Evolutionary conservation across 2,888 invertebrate genomes (phyloP).

Genomic region (Ametastegia equiseti): DNA sequence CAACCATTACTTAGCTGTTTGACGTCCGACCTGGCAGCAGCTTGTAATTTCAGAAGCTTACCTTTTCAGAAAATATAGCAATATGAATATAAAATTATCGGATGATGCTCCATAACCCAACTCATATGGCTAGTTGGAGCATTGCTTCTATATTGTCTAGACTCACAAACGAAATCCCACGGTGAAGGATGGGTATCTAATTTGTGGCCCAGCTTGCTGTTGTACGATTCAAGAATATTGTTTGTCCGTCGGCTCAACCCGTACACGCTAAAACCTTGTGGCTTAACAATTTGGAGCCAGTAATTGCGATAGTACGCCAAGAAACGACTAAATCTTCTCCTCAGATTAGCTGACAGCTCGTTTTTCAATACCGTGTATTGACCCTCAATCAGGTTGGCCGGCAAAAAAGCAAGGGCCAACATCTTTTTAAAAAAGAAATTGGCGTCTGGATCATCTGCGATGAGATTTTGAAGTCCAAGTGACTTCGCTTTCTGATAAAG

Average conservation of each 20-base stretch:
- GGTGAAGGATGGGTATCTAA: constrained; percentile 38
- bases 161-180: constrained; percentile 49
- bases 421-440: background rate
- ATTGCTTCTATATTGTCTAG: too few relatives aligned
- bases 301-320: background rate
- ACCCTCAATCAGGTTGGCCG: background rate
- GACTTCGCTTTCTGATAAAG: background rate
- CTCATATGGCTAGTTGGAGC: background rate
- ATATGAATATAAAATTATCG: too few relatives aligned
- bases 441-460: background rate
- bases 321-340: background rate
- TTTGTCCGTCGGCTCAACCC: constrained; percentile 44
- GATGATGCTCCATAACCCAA: background rate
- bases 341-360: background rate
- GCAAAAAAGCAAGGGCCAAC: background rate
- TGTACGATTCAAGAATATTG: constrained; percentile 44
- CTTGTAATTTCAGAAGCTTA: background rate
- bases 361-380: background rate
- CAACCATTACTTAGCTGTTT: background rate
- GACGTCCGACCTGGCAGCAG: background rate
- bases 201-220: constrained; percentile 30
- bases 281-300: constrained; percentile 42
- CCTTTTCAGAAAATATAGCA: background rate
- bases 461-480: background rate
- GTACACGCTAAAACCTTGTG: constrained; percentile 36